Conservation (phyloP, 2,113 vertebrate species). For the Chionodraco myersi region DNA sequence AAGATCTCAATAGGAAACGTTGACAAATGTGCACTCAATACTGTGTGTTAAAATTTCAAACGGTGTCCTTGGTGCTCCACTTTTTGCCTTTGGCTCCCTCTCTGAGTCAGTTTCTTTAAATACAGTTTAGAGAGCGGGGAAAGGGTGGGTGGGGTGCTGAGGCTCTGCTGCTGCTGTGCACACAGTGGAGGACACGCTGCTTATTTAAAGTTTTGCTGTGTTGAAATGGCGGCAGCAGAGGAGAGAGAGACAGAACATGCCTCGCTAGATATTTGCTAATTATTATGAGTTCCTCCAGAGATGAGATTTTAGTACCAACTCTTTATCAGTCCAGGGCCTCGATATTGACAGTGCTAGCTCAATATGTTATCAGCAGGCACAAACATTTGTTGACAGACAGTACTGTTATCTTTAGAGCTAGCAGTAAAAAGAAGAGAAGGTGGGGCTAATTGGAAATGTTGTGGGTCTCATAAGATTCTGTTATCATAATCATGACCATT, state of each 20-base stretch:
- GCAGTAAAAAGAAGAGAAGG: neutral
- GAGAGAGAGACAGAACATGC: constrained; percentile 15
- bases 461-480: neutral
- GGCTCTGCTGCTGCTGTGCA: constrained; percentile 7
- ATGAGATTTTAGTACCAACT: constrained; percentile 44
- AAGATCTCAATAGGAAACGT: neutral
- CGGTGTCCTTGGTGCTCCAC: constrained; percentile 15
- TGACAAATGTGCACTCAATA: constrained; percentile 14
- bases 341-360: constrained; percentile 25
- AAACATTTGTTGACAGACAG: constrained; percentile 38
- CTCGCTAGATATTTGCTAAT: constrained; percentile 42
- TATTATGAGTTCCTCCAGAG: constrained; percentile 24
- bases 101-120: constrained; percentile 43
- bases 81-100: constrained; percentile 23
- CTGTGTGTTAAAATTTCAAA: constrained; percentile 17
- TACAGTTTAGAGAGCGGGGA: constrained; percentile 17
- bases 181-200: neutral
- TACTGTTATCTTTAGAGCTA: constrained; percentile 20
- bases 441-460: constrained; percentile 25
- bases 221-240: neutral
- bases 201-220: constrained; percentile 24
- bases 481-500: neutral
- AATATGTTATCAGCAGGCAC: constrained; percentile 34
- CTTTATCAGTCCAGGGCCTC: constrained; percentile 29
- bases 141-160: neutral